phyloP scores from a whole-genome alignment of 2,797 vertebrate species.

The Manis javanica region DNA sequence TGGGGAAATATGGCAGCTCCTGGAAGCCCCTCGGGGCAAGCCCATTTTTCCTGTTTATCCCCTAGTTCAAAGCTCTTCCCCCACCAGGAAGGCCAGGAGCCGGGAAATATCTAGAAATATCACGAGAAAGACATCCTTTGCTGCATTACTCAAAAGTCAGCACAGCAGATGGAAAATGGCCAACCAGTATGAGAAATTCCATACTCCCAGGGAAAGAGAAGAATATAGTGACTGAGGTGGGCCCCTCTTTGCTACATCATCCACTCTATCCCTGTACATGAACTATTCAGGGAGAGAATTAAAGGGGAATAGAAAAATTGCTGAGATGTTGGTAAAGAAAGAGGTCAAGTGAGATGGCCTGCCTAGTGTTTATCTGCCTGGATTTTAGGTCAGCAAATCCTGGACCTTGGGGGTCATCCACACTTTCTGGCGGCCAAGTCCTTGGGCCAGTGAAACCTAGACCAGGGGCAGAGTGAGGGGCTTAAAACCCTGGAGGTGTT shows the following conservation, averaged over 20 bases:
- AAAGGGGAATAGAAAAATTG: background rate
- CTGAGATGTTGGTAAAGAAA: background rate
- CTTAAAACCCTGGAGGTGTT: background rate
- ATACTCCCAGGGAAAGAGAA: background rate
- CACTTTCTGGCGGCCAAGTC: background rate
- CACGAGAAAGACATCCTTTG: conserved; percentile 84
- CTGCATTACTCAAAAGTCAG: conserved; percentile 84
- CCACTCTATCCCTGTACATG: background rate
- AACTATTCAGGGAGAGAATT: background rate
- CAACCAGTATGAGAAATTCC: conserved; percentile 76
- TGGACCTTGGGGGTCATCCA: background rate
- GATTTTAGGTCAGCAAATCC: background rate
- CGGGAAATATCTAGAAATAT: conserved; percentile 70
- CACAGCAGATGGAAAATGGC: conserved; percentile 76
- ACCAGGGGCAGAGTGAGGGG: background rate
- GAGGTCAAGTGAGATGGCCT: background rate
- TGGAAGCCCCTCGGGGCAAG: conserved; percentile 88
- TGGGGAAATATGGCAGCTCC: conserved; percentile 90
- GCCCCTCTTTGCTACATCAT: background rate
- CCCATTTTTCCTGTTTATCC: conserved; percentile 86
- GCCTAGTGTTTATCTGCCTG: background rate
- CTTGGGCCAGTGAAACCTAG: background rate
- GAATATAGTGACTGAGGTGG: conserved; percentile 82
- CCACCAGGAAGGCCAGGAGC: conserved; percentile 70
- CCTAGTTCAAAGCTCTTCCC: conserved; percentile 61